Conservation (phyloP, 2,888 invertebrate species). For the Autographa gamma region DNA sequence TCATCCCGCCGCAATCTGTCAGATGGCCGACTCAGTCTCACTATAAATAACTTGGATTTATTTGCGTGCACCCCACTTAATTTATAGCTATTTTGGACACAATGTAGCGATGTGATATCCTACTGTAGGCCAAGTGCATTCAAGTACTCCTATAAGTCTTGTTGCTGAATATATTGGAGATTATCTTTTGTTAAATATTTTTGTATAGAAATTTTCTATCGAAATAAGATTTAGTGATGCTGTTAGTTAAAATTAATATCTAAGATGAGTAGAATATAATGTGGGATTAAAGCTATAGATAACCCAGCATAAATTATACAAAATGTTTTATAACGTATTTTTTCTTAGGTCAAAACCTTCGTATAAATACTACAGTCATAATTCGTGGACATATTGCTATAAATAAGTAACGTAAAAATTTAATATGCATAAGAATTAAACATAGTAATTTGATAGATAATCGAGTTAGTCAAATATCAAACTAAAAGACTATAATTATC, state of each 20-base stretch:
- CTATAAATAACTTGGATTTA: slow-evolving; percentile 84
- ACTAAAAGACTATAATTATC: neutral
- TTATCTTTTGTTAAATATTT: slow-evolving; percentile 32
- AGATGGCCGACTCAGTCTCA: slow-evolving; percentile 63
- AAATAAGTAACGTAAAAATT: too few species aligned
- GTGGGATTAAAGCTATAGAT: neutral
- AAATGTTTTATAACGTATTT: too few species aligned
- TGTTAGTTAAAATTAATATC: neutral
- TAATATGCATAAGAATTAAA: too few species aligned
- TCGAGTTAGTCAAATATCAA: neutral
- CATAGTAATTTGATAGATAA: neutral
- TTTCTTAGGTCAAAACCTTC: too few species aligned
- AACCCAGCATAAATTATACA: neutral
- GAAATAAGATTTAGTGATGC: neutral
- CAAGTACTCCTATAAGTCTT: slow-evolving; percentile 32
- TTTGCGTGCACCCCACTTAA: slow-evolving; percentile 75
- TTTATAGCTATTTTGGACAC: slow-evolving; percentile 85
- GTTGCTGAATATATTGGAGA: slow-evolving; percentile 43
- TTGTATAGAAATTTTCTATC: slow-evolving; percentile 15
- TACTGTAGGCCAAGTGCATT: slow-evolving; percentile 57
- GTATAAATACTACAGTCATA: too few species aligned
- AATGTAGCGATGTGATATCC: slow-evolving; percentile 70
- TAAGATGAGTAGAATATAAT: neutral
- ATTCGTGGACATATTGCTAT: too few species aligned
- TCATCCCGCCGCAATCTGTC: slow-evolving; percentile 85